Conservation (phyloP, 2,888 invertebrate species). For the Catocala nupta region DNA sequence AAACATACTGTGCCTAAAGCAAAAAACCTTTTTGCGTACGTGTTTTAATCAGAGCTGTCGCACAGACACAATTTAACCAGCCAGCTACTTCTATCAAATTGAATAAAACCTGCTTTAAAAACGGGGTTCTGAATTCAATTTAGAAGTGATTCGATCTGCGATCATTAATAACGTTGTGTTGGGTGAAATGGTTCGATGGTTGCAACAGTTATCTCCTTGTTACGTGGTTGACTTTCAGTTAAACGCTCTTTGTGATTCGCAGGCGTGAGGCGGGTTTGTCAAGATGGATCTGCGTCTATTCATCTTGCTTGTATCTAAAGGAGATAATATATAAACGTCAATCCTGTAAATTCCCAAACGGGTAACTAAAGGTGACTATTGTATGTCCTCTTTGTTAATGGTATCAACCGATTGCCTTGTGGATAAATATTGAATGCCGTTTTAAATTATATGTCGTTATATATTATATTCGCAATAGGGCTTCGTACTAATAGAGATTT, state of each 20-base stretch:
- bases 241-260: conserved; percentile 39
- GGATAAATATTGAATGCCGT: not conserved
- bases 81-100: conserved; percentile 5
- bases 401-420: not conserved
- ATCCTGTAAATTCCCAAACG: conserved; percentile 7
- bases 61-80: not conserved
- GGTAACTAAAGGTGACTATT: conserved; percentile 1
- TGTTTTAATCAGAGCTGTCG: too few relatives aligned
- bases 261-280: conserved; percentile 39
- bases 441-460: too few relatives aligned
- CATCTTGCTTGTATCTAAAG: conserved; percentile 30
- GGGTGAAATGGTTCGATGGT: conserved; percentile 45
- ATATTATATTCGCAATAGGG: too few relatives aligned
- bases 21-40: too few relatives aligned
- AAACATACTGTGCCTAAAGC: too few relatives aligned
- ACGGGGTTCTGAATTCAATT: conserved; percentile 42
- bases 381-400: not conserved
- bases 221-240: conserved; percentile 39
- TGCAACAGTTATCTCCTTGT: conserved; percentile 40
- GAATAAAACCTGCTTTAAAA: conserved; percentile 36
- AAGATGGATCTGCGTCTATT: conserved; percentile 42
- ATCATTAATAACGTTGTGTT: conserved; percentile 47
- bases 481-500: too few relatives aligned
- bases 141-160: conserved; percentile 44
- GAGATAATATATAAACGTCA: conserved; percentile 18